phyloP scores from a whole-genome alignment of 1,140 invertebrate genomes.

The Apis cerana region DNA sequence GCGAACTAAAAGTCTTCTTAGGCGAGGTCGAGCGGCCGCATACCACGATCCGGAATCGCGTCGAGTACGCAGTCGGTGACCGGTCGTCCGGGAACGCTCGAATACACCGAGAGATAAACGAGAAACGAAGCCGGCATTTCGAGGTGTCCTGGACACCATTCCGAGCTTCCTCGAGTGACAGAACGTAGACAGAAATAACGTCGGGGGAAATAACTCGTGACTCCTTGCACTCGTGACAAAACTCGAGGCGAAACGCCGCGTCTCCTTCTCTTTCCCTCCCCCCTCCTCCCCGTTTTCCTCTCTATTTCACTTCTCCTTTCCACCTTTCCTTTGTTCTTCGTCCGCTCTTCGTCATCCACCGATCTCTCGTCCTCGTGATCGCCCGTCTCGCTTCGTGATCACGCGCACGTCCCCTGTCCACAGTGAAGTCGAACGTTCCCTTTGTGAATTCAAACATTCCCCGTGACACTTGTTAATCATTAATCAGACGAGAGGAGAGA shows the following conservation, averaged over 20 bases:
- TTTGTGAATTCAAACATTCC: no score
- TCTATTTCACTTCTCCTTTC: slow-evolving; percentile 50
- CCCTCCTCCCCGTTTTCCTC: slow-evolving; percentile 20
- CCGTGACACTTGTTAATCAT: neutral
- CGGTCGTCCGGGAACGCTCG: slow-evolving; percentile 61
- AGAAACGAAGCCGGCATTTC: neutral
- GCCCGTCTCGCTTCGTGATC: slow-evolving; percentile 3
- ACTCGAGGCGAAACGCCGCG: no score
- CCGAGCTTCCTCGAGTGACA: neutral
- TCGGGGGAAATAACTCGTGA: slow-evolving; percentile 11
- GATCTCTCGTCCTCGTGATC: slow-evolving; percentile 14
- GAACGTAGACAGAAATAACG: neutral
- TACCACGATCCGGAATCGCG: slow-evolving; percentile 73
- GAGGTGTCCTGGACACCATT: neutral
- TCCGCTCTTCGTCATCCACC: neutral
- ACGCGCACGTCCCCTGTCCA: neutral
- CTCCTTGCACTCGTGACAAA: no score
- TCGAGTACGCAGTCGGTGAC: slow-evolving; percentile 61
- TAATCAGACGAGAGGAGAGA: no score
- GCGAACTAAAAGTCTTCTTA: slow-evolving; percentile 71
- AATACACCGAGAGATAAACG: slow-evolving; percentile 38
- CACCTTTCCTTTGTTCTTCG: slow-evolving; percentile 28
- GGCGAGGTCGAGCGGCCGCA: slow-evolving; percentile 79
- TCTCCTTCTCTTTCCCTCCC: no score
- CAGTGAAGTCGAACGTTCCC: neutral